These are phyloP conservation scores for Aradophagus sp. DNA, from an alignment of 1,140 invertebrate species.

Conservation along the genomic window DNA sequence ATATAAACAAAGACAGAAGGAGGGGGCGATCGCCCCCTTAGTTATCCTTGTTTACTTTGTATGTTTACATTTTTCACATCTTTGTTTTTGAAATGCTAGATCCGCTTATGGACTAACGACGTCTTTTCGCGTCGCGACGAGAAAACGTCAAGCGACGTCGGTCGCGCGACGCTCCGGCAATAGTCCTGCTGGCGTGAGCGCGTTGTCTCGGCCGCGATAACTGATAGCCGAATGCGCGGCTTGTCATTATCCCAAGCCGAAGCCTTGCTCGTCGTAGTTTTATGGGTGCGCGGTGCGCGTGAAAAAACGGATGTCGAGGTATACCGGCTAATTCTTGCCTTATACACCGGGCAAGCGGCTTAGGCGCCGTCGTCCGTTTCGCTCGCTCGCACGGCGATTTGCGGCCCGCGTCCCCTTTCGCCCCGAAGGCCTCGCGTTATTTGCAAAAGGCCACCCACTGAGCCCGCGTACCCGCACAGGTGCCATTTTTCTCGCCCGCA, in stretches of 20 bases:
- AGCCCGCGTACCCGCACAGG: conserved; percentile 40
- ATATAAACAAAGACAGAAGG: no score
- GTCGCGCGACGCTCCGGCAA: no score
- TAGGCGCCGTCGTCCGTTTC: conserved; percentile 32
- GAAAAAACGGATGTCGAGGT: conserved; percentile 60
- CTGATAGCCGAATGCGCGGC: conserved; percentile 61
- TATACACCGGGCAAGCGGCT: conserved; percentile 48
- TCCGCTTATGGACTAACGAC: no score
- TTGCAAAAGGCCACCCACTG: conserved; percentile 53
- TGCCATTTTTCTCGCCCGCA: conserved; percentile 28
- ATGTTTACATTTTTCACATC: no score
- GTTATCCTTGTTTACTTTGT: no score
- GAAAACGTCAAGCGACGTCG: no score
- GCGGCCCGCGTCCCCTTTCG: conserved; percentile 18
- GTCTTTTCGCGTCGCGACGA: no score
- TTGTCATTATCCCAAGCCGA: conserved; percentile 63
- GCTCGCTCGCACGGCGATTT: conserved; percentile 4
- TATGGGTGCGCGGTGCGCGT: conserved; percentile 58
- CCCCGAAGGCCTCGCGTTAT: conserved; percentile 41
- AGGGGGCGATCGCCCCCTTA: no score
- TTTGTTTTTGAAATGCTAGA: no score
- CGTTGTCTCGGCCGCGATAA: no score
- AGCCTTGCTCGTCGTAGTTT: conserved; percentile 59
- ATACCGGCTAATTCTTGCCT: conserved; percentile 57
- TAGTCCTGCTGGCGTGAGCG: no score